Evolutionary conservation across 2,797 vertebrate species (phyloP).

Genomic region (Lacerta viridis): DNA sequence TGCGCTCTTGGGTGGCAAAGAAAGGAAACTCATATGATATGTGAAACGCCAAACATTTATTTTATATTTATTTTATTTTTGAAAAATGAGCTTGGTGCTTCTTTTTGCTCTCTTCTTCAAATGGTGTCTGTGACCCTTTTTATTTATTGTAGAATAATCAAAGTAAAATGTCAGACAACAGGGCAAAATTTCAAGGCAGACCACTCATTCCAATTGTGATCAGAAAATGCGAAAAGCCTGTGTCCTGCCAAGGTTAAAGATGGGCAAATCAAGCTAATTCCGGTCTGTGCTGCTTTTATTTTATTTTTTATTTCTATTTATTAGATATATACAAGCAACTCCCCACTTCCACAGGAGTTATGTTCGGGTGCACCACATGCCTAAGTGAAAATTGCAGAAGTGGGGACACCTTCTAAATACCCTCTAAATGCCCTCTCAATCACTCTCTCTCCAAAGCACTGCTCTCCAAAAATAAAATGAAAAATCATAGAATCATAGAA

Average conservation of each 20-base stretch:
- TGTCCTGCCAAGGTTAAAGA: neutral
- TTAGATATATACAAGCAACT: no score
- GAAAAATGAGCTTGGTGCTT: neutral
- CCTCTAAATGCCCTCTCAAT: no score
- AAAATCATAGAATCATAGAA: no score
- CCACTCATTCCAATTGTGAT: neutral
- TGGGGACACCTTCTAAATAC: no score
- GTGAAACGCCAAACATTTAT: neutral
- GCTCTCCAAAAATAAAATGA: no score
- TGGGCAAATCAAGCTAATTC: neutral
- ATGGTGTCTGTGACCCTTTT: neutral
- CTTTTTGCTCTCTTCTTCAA: neutral
- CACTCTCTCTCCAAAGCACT: no score
- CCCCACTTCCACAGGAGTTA: no score
- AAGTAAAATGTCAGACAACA: neutral
- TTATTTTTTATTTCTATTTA: no score
- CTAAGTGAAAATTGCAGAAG: no score
- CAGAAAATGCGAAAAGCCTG: neutral
- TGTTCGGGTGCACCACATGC: no score
- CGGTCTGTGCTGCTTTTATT: neutral
- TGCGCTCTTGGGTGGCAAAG: neutral
- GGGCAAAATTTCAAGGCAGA: no score
- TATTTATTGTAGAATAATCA: neutral
- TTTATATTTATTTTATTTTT: neutral
- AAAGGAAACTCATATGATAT: neutral